Conservation (phyloP, 2,888 invertebrate species). For the Bruchidius siliquastri region DNA sequence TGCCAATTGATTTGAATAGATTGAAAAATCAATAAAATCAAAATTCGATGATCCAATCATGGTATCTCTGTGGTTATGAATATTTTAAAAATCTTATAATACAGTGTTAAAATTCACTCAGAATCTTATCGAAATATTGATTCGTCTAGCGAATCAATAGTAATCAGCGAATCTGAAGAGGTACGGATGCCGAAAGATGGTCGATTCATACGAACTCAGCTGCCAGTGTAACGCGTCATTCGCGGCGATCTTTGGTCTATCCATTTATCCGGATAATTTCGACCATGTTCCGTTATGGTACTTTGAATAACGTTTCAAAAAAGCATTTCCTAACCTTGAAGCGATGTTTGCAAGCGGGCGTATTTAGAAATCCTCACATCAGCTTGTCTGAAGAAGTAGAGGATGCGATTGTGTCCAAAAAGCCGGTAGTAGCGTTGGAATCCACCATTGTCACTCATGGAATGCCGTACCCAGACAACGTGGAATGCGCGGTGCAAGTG, state of each 20-base stretch:
- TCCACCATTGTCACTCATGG: slow-evolving; percentile 98
- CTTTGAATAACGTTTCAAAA: background rate
- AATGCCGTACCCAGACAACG: slow-evolving; percentile 90
- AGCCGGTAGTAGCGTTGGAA: slow-evolving; percentile 89
- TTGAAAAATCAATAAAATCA: no score
- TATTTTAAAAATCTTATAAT: background rate
- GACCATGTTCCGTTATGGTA: background rate
- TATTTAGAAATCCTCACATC: slow-evolving; percentile 8
- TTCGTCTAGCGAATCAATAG: background rate
- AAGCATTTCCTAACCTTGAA: background rate
- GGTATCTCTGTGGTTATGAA: no score
- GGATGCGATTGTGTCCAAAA: slow-evolving; percentile 56
- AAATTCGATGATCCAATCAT: no score
- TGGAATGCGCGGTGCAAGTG: slow-evolving; percentile 77
- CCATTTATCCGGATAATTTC: background rate
- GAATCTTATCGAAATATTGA: background rate
- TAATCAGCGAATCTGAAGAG: background rate
- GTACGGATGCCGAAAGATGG: background rate
- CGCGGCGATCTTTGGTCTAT: background rate
- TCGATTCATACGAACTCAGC: background rate
- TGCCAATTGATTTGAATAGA: no score
- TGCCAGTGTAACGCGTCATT: background rate
- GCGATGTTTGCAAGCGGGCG: background rate
- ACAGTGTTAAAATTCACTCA: background rate
- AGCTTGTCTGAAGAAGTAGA: slow-evolving; percentile 57